These are phyloP conservation scores for Trematomus loennbergii DNA, from an alignment of 2,113 vertebrate genomes.

Conservation along the genomic window DNA sequence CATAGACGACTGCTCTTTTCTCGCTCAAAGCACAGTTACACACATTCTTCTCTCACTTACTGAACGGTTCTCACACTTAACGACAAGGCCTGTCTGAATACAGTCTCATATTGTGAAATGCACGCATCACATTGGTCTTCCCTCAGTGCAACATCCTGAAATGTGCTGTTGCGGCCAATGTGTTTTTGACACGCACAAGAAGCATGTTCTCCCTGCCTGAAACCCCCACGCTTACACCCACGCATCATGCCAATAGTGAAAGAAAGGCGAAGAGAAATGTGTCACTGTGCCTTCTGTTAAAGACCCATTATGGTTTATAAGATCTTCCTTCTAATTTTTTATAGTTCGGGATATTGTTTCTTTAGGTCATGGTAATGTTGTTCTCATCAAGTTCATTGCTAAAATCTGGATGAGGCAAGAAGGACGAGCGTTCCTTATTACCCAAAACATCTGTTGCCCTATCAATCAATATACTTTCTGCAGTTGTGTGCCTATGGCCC, in stretches of 20 bases:
- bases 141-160: constrained; percentile 41
- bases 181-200: constrained; percentile 49
- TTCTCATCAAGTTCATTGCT: background rate
- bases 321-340: background rate
- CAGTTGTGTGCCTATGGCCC: background rate
- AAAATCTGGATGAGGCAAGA: background rate
- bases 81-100: background rate
- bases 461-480: no score
- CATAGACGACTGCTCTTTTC: constrained; percentile 34
- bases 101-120: constrained; percentile 24
- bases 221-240: background rate
- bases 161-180: constrained; percentile 43
- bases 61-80: constrained; percentile 16
- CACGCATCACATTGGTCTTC: constrained; percentile 24
- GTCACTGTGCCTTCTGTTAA: background rate
- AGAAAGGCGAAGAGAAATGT: background rate
- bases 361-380: background rate
- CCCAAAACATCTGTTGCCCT: no score
- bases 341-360: background rate
- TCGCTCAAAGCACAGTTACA: constrained; percentile 26
- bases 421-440: background rate
- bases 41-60: constrained; percentile 32
- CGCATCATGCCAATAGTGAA: constrained; percentile 4
- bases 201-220: constrained; percentile 38
- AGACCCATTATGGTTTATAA: background rate